These are phyloP conservation scores for Scopus umbretta DNA, from an alignment of 2,113 vertebrate genomes.

Conservation along the genomic window DNA sequence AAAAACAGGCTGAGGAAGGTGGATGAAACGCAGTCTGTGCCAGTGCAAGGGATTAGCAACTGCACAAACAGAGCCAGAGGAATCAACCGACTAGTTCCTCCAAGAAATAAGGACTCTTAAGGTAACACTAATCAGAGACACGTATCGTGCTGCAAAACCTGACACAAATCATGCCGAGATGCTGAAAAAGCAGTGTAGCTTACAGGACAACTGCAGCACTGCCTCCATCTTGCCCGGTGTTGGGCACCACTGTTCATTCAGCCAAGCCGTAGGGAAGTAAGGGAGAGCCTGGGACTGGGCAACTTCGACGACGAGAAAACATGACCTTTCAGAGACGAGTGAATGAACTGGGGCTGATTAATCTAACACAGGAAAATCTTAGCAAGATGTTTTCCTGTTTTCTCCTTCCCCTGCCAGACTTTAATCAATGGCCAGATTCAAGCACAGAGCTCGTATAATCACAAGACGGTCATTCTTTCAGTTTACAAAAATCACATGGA, in stretches of 20 bases:
- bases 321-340: background rate
- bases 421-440: constrained; percentile 41
- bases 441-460: background rate
- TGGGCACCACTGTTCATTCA: background rate
- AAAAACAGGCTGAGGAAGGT: background rate
- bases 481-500: background rate
- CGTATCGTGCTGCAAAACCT: background rate
- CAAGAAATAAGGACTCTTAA: background rate
- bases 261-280: background rate
- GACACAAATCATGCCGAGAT: background rate
- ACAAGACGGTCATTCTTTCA: constrained; percentile 21
- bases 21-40: background rate
- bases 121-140: background rate
- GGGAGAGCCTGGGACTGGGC: background rate
- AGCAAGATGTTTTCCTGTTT: constrained; percentile 39
- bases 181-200: background rate
- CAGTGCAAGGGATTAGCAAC: background rate
- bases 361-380: constrained; percentile 45
- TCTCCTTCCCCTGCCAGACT: constrained; percentile 21
- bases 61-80: background rate
- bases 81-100: background rate
- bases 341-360: constrained; percentile 6
- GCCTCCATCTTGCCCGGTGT: fast-evolving
- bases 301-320: background rate
- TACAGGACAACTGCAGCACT: background rate